Conservation (phyloP, 2,113 vertebrate species). For the Gobio gobio region DNA sequence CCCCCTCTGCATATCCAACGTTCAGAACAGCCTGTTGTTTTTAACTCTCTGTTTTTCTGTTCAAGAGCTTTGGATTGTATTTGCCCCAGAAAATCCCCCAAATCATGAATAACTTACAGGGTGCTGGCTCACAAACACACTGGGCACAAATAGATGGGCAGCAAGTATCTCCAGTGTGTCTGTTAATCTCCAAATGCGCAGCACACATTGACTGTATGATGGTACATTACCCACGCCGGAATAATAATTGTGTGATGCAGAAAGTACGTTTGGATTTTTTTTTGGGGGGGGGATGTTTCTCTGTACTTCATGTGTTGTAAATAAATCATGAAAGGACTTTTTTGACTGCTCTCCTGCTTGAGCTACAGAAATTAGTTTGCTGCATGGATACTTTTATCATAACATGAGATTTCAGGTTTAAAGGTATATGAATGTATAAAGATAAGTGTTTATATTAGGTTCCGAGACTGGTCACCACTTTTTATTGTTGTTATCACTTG, state of each 20-base stretch:
- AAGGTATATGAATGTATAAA: neutral
- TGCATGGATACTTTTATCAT: neutral
- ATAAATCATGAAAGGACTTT: neutral
- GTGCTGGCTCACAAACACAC: slow-evolving; percentile 48
- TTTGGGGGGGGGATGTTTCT: neutral
- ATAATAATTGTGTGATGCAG: neutral
- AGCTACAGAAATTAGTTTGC: neutral
- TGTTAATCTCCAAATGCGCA: slow-evolving; percentile 7
- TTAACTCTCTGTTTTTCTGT: slow-evolving; percentile 11
- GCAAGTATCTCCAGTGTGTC: neutral
- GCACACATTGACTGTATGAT: slow-evolving; percentile 15
- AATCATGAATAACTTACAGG: slow-evolving; percentile 72
- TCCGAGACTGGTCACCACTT: neutral
- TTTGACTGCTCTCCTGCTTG: neutral
- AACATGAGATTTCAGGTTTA: neutral
- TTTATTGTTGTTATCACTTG: no score
- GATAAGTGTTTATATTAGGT: no score
- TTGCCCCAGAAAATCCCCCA: slow-evolving; percentile 49
- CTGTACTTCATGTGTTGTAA: slow-evolving; percentile 17
- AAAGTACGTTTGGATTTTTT: slow-evolving; percentile 1
- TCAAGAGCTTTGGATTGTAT: slow-evolving; percentile 43
- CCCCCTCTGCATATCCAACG: neutral
- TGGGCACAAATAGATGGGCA: slow-evolving; percentile 51
- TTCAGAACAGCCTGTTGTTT: slow-evolving; percentile 23
- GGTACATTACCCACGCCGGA: neutral